Conservation (phyloP, 2,888 invertebrate species). For the Synanthedon myopaeformis region DNA sequence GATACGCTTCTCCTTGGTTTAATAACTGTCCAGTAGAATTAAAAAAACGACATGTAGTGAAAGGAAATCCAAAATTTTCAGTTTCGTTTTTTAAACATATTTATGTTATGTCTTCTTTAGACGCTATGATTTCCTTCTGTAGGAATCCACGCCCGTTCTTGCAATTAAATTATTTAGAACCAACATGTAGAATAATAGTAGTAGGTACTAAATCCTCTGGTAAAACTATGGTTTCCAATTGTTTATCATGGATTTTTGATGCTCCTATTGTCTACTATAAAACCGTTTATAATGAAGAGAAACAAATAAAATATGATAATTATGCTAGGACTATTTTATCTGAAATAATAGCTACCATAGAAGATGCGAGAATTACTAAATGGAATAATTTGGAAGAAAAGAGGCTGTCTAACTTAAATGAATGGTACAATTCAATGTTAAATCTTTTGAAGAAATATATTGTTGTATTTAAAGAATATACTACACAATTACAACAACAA, state of each 20-base stretch:
- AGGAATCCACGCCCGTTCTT: constrained; percentile 74
- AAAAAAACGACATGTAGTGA: constrained; percentile 55
- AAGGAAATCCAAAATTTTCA: constrained; percentile 66
- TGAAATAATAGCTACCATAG: constrained; percentile 49
- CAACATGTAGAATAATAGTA: constrained; percentile 70
- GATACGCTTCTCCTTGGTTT: constrained; percentile 68
- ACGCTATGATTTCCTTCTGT: constrained; percentile 64
- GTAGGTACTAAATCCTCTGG: constrained; percentile 72
- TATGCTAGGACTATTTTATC: constrained; percentile 42
- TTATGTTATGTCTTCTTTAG: constrained; percentile 67
- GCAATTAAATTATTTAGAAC: constrained; percentile 66
- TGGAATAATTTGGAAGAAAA: constrained; percentile 49
- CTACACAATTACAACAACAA: constrained; percentile 8
- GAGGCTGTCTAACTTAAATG: constrained; percentile 34
- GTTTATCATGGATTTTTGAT: constrained; percentile 66
- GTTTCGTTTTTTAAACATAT: constrained; percentile 73
- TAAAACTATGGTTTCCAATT: constrained; percentile 68
- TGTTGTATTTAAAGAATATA: constrained; percentile 18
- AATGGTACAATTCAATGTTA: constrained; percentile 37
- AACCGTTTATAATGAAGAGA: constrained; percentile 26
- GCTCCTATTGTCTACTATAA: constrained; percentile 50
- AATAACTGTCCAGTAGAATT: constrained; percentile 75
- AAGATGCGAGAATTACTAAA: constrained; percentile 33
- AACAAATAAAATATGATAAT: constrained; percentile 27
- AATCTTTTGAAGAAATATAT: constrained; percentile 25